These are phyloP conservation scores for Scaptomyza tumidula DNA, from an alignment of 2,888 invertebrate genomes.

Conservation along the genomic window DNA sequence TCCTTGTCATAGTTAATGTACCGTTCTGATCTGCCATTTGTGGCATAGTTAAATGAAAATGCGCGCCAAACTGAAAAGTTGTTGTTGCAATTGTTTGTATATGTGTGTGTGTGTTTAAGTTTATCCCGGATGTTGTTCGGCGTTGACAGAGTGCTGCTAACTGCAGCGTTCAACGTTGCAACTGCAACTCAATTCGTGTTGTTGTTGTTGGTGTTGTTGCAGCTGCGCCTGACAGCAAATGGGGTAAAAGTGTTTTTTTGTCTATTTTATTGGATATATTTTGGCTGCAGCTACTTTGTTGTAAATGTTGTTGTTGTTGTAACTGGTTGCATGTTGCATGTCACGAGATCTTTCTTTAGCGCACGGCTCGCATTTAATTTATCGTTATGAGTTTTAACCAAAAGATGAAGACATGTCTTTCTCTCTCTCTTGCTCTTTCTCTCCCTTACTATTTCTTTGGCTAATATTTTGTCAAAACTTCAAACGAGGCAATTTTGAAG, in stretches of 20 bases:
- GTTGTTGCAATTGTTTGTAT: neutral
- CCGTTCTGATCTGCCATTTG: neutral
- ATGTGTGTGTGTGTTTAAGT: constrained; percentile 32
- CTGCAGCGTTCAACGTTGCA: constrained; percentile 40
- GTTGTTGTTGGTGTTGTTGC: constrained; percentile 19
- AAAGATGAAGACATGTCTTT: constrained; percentile 31
- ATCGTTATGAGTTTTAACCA: constrained; percentile 39
- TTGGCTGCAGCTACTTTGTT: constrained; percentile 20
- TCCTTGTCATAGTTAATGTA: constrained; percentile 6
- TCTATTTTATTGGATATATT: constrained; percentile 8
- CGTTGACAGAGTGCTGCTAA: constrained; percentile 44
- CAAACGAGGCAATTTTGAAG: constrained; percentile 36
- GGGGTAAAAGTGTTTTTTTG: constrained; percentile 41
- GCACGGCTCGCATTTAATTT: constrained; percentile 32
- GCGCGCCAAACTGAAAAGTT: constrained; percentile 40
- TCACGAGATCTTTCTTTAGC: constrained; percentile 47
- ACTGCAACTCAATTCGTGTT: constrained; percentile 14
- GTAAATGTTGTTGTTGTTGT: constrained; percentile 21
- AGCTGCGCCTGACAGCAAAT: constrained; percentile 36
- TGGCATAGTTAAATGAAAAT: constrained; percentile 24
- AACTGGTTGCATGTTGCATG: constrained; percentile 22
- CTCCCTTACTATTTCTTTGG: constrained; percentile 9
- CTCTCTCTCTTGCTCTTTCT: neutral
- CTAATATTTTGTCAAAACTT: constrained; percentile 27
- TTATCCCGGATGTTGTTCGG: constrained; percentile 53